These are phyloP conservation scores for Acanthopleura granulata DNA, from an alignment of 2,888 invertebrate species.

Conservation along the genomic window DNA sequence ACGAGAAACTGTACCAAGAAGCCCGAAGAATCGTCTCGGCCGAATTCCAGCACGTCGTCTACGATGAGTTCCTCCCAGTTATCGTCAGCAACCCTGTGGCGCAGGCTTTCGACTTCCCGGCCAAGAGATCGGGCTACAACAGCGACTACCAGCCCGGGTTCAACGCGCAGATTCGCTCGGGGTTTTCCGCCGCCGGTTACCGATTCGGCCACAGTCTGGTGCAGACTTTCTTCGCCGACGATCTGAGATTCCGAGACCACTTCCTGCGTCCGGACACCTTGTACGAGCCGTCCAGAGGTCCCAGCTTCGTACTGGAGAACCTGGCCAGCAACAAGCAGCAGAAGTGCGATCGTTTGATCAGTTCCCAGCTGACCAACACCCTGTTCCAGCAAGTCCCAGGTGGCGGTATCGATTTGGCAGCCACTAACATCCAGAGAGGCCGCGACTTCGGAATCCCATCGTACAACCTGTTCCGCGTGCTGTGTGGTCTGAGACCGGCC, in stretches of 20 bases:
- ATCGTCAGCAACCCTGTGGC: conserved; percentile 75
- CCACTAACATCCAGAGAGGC: conserved; percentile 23
- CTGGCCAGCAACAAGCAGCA: neutral
- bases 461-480: conserved; percentile 2
- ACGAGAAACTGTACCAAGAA: conserved; percentile 52
- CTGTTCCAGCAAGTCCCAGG: conserved; percentile 20
- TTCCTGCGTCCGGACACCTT: conserved; percentile 5
- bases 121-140: neutral
- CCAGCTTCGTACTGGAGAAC: neutral
- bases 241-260: neutral
- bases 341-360: neutral
- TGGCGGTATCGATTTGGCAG: conserved; percentile 18
- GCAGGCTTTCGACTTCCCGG: conserved; percentile 2
- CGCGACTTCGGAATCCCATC: conserved; percentile 17
- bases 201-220: conserved; percentile 15
- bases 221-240: neutral
- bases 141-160: neutral
- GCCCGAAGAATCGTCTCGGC: conserved; percentile 81
- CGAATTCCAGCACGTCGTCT: conserved; percentile 73
- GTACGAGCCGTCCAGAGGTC: neutral
- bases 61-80: conserved; percentile 77
- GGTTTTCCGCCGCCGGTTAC: conserved; percentile 5
- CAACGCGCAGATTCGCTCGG: neutral
- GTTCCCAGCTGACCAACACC: neutral
- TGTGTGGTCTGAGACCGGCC: neutral